Evolutionary conservation across 1,140 invertebrate genomes (phyloP), one percentile per base, ranked within the genome.

Genomic region (Heliconius himera): DNA sequence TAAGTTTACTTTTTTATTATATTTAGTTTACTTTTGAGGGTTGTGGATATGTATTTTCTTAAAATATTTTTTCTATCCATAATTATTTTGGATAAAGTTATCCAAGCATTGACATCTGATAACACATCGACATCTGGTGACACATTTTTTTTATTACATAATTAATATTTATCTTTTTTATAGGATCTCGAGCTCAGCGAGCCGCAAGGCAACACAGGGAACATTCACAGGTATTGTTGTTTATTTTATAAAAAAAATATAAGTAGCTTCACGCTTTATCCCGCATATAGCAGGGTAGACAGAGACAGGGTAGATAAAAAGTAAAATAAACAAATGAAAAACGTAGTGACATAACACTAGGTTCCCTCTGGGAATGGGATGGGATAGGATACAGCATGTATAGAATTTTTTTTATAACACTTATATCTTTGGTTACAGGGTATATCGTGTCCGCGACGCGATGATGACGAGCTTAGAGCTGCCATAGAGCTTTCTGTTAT

Each of bases 401-500:
- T 26, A 9, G 1, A 26, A 9, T 36, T n/a, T 56, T n/a, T 56
- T 2, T n/a, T n/a, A n/a, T n/a, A n/a, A n/a, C n/a, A n/a, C 16
- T n/a, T 20, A 8, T 8, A n/a, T 20, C n/a, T 8, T 56, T 9
- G 8, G 22, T 51, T 76, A 0, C 78, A 85, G 82, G 81, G 74
- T 70, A 78, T 81, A 74, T 81, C 87, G 70, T 84, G 87, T 26
- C 73, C 83, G 49, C 82, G 89, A 83, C 8, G 74, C 9, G 89
- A 89, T 8, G 89, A 89, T 36, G 90, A 90, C 71, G 90, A 92
- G 49, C 82, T 91, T 16, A 73, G 89, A 0, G 88, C 88, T 18
- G 91, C 91, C 78, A 88, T 92, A 26, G 90, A 93, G 73, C 81
- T 93, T 1, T 91, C 91, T 38, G 86, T 91, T 22, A 87, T 92